Evolutionary conservation across 1,140 invertebrate species (phyloP).

Genomic region (Penaeus japonicus): DNA sequence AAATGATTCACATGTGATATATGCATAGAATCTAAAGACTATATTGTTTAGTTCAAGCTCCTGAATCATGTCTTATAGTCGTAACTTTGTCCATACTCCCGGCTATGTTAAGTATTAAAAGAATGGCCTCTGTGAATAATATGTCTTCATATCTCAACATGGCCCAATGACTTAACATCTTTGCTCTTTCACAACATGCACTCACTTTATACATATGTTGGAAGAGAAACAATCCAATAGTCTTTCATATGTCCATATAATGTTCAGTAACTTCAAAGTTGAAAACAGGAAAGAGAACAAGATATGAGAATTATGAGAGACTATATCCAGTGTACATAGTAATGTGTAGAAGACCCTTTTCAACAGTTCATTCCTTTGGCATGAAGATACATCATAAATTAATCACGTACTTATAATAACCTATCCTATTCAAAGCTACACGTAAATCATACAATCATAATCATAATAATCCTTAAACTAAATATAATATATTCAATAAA

Average conservation of each 20-base stretch:
- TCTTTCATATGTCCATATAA: slow-evolving; percentile 13
- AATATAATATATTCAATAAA: slow-evolving; percentile 32
- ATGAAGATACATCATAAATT: background rate
- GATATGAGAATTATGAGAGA: slow-evolving; percentile 3
- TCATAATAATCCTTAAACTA: slow-evolving; percentile 37
- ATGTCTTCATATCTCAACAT: too few relatives aligned
- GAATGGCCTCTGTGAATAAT: too few relatives aligned
- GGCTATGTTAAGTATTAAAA: too few relatives aligned
- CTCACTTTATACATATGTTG: background rate
- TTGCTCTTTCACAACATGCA: background rate
- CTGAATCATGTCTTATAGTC: too few relatives aligned
- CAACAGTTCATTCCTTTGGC: background rate
- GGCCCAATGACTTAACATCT: background rate
- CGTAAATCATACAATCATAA: slow-evolving; percentile 26
- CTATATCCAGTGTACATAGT: background rate
- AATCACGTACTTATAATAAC: slow-evolving; percentile 16
- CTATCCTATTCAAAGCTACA: slow-evolving; percentile 45
- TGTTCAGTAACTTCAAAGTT: background rate
- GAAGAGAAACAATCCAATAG: background rate
- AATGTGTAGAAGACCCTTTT: background rate
- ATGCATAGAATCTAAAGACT: too few relatives aligned
- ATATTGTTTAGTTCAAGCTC: too few relatives aligned
- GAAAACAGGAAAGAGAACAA: background rate
- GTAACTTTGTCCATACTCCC: too few relatives aligned
- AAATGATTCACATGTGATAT: too few relatives aligned